Percentiles rank a stretch among this genome's conserved stretches.
Conservation (phyloP, 2,113 vertebrate genomes). For the human (Homo sapiens) region DNA sequence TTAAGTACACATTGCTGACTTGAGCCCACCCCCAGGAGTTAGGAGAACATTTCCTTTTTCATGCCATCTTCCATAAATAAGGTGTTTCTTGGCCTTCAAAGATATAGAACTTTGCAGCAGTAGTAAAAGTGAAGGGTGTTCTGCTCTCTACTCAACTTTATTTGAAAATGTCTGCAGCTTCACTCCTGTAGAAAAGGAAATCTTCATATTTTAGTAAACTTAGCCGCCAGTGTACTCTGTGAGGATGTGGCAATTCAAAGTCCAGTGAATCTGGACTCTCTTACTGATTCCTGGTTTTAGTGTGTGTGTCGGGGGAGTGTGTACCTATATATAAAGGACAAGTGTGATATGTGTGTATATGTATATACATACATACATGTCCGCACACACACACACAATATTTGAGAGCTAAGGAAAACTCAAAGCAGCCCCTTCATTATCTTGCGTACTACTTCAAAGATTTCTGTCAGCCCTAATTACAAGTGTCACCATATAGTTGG, state of each 20-base stretch:
- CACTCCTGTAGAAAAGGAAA: not conserved
- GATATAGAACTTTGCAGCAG: not conserved
- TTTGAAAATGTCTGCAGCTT: not conserved
- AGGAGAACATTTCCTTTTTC: not conserved
- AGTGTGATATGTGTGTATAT: not conserved
- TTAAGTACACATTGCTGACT: not conserved
- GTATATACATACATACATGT: not conserved
- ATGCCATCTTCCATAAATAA: not conserved
- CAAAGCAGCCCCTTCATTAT: not conserved
- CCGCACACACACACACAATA: not conserved
- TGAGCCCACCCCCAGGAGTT: not conserved
- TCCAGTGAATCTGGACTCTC: not conserved
- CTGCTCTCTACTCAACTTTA: not conserved
- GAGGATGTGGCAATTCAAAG: constrained; percentile 5
- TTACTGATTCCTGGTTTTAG: not conserved
- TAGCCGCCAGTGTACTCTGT: not conserved
- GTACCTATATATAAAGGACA: not conserved
- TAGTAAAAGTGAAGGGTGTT: not conserved
- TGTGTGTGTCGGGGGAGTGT: too few relatives aligned
- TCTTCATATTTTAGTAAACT: not conserved
- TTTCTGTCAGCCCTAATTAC: constrained; percentile 65
- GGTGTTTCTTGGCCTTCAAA: not conserved
- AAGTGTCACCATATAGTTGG: constrained; percentile 31
- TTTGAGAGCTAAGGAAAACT: constrained; percentile 32
- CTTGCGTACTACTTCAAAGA: constrained; percentile 27